Percentiles rank a stretch among this genome's conserved stretches.
Evolutionary conservation across 2,888 invertebrate species (phyloP).

Genomic region (Luffia ferchaultella): DNA sequence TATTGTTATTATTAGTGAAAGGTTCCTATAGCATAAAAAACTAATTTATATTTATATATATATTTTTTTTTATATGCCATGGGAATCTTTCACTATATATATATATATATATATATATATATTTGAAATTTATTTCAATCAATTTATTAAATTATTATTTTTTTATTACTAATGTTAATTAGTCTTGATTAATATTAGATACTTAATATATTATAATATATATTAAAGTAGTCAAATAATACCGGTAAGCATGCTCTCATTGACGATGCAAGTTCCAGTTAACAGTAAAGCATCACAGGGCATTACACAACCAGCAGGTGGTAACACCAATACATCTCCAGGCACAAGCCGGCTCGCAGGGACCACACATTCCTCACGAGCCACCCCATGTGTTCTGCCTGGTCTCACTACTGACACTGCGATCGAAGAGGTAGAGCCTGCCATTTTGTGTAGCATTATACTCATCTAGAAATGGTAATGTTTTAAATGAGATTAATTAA

Average conservation of each 20-base stretch:
- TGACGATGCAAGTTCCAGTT: conserved; percentile 89
- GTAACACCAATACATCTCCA: conserved; percentile 85
- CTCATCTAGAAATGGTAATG: conserved; percentile 68
- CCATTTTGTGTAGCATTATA: conserved; percentile 72
- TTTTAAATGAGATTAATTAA: no score
- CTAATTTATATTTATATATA: no score
- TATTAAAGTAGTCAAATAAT: conserved; percentile 17
- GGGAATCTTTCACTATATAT: no score
- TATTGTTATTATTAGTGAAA: no score
- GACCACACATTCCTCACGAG: conserved; percentile 55
- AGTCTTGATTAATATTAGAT: not conserved
- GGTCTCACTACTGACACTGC: conserved; percentile 69
- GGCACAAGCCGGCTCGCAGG: conserved; percentile 77
- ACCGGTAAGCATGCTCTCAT: conserved; percentile 95
- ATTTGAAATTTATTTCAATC: no score
- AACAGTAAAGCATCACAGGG: conserved; percentile 87
- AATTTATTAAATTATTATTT: not conserved
- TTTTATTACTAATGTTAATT: not conserved
- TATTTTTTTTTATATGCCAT: no score
- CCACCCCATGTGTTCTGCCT: conserved; percentile 25
- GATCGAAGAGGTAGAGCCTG: conserved; percentile 64
- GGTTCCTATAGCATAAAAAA: no score
- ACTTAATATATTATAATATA: not conserved
- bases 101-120: no score
- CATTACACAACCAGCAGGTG: conserved; percentile 79